These are phyloP conservation scores for Himantopus leucocephalus DNA, from an alignment of 2,113 vertebrate genomes.

Conservation along the genomic window DNA sequence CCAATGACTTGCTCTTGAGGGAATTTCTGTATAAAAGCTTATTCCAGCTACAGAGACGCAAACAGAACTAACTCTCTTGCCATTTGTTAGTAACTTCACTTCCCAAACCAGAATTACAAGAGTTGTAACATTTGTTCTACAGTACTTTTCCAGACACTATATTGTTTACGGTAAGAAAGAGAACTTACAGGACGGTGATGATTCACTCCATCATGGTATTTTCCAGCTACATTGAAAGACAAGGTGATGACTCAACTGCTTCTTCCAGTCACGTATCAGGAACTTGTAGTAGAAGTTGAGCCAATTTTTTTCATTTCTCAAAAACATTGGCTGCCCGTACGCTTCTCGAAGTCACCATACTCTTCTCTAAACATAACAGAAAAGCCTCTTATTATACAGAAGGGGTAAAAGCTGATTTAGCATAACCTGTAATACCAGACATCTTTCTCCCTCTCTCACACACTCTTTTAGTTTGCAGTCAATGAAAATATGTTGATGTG, in stretches of 20 bases:
- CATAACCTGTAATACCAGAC: neutral
- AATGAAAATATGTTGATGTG: neutral
- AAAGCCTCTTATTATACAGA: neutral
- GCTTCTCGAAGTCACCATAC: neutral
- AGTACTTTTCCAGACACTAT: neutral
- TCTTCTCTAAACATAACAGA: neutral
- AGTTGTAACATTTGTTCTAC: neutral
- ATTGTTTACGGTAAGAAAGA: neutral
- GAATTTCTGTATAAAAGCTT: neutral
- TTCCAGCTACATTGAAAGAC: neutral
- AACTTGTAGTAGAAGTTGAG: neutral
- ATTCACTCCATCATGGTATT: neutral
- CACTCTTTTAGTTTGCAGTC: neutral
- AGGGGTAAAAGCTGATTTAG: neutral
- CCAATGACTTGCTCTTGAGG: neutral
- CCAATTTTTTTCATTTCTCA: neutral
- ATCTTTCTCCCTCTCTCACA: neutral
- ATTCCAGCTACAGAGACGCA: neutral
- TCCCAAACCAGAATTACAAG: neutral
- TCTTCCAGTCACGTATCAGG: neutral
- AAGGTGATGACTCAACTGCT: neutral
- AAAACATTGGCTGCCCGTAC: neutral
- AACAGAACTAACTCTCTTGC: neutral
- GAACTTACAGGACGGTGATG: neutral
- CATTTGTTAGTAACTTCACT: neutral